Percentiles rank a stretch among this genome's conserved stretches.
These are phyloP conservation scores for Sapajus apella DNA, from an alignment of 2,113 vertebrate species.

Conservation along the genomic window DNA sequence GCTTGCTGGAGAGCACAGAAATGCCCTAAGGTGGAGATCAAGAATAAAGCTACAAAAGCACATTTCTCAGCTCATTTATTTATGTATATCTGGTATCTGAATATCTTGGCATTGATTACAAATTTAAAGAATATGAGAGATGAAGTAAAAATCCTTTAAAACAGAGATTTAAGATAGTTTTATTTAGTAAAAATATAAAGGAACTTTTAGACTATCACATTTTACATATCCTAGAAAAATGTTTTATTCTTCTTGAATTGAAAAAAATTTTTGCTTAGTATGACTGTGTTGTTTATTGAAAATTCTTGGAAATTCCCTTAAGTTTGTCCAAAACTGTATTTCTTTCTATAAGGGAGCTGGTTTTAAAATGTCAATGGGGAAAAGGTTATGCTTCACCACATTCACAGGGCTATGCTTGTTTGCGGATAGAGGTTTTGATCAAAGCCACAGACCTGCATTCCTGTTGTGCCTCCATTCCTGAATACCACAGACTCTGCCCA, in stretches of 20 bases:
- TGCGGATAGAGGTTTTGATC: not conserved
- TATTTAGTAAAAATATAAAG: too few relatives aligned
- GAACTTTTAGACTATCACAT: not conserved
- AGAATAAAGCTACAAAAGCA: not conserved
- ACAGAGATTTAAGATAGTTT: not conserved
- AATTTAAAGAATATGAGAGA: not conserved
- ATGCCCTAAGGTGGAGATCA: not conserved
- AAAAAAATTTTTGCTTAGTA: not conserved
- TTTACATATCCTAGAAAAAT: constrained; percentile 41
- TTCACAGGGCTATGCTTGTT: not conserved
- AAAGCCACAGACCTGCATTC: not conserved
- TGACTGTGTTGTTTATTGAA: not conserved
- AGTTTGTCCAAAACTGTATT: constrained; percentile 23
- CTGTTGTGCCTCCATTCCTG: not conserved
- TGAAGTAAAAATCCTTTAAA: constrained; percentile 11
- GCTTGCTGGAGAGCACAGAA: not conserved
- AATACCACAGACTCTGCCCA: not conserved
- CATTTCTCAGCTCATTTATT: not conserved
- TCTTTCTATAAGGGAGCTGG: not conserved
- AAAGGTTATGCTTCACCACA: not conserved
- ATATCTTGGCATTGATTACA: not conserved
- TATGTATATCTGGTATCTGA: not conserved
- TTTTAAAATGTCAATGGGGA: not conserved
- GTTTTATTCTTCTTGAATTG: not conserved
- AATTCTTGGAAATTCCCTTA: not conserved